Base-by-base conservation (phyloP, 2,888 invertebrate genomes). In the Branchellion lobata region DNA sequence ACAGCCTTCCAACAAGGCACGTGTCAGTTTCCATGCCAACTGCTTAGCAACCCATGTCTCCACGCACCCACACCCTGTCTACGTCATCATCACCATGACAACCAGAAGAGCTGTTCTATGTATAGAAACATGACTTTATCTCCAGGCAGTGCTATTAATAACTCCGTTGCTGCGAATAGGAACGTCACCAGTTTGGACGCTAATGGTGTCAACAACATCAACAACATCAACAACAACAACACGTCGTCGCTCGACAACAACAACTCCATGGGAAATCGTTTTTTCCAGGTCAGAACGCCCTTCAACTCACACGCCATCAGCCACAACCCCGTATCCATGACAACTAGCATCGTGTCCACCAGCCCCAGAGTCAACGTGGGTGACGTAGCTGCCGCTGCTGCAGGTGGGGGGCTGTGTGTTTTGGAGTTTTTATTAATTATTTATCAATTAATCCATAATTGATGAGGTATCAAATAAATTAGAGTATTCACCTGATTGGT, bases 321-420 rank as follows among this genome's bases (percentile, higher is more conserved):
- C 27, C 34, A 31, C 2, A 65, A 21, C n/a, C 33, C 65, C 14
- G 53, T 51, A 18, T 40, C 47, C 31, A 77, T 53, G 3, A 61
- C 77, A 2, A 77, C 77, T 3, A 57, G 61, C 24, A 24, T 57
- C 21, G 61, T 57, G 24, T 57, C 61, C 21, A 24, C 61, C 61
- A 57, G 21, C 21, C 77, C 77, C 8, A 61, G 77, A 40, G 77
- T 77, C 14, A 77, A 77, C 61, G 77, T 65, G 18, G 77, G 77
- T 29, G 77, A 77, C 27, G 18, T 77, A n/a, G 77, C 40, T 31
- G 29, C 77, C n/a, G 29, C 40, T 18, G 29, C 77, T 33, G 1
- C 61, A 21, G 65, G 77, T 77, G 24, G 24, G 5, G 5, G 61
- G 3, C 21, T 57, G 65, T 8, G 29, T n/a, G n/a, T n/a, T n/a